Base-by-base conservation (phyloP, 2,797 vertebrate species). In the Oreortyx pictus region DNA sequence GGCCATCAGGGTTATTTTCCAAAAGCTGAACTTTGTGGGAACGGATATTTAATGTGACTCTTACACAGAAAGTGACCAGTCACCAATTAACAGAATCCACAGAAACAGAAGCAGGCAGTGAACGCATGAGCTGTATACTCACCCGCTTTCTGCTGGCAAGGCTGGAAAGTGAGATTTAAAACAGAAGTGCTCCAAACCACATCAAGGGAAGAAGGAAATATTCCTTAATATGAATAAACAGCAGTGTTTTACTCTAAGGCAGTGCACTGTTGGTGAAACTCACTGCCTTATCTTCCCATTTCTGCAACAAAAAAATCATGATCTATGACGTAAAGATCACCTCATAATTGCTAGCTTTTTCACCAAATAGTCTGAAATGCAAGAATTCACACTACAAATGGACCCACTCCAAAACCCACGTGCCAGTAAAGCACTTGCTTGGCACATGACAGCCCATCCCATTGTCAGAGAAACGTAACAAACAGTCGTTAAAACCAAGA, bases 381-480 rank as follows among this genome's bases (percentile, higher is more conserved):
- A 49, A 33, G 14, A 81, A 22, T 59, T 31, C 19, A 49, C 14
- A 16, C 8, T 70, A n/a, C 3, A 6, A 22, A 37, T 1, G 2
- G 31, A 73, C 25, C 9, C 14, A n/a, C 22, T 37, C 35, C 47
- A 56, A 66, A 57, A 37, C 2, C 14, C 6, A 16, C 11, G 29
- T 52, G 50, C 18, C 29, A 29, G 50, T 29, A 52, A 52, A 66
- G 37, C 14, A 9, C 25, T 72, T 47, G 25, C 49, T 76, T 79
- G 17, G 54, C 16, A 43, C 56, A 62, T 5, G 19, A 17, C 8
- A 54, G 9, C 62, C 27, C 31, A 27, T 5, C 46, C 41, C 29
- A 14, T 47, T 8, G 0, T 59, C 56, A 73, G 1, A 6, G 49
- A 29, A 47, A 35, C 33, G 4, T 1, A 85, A 71, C 4, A 43